phyloP scores from a whole-genome alignment of 2,797 vertebrate species.

The Lophius americanus region DNA sequence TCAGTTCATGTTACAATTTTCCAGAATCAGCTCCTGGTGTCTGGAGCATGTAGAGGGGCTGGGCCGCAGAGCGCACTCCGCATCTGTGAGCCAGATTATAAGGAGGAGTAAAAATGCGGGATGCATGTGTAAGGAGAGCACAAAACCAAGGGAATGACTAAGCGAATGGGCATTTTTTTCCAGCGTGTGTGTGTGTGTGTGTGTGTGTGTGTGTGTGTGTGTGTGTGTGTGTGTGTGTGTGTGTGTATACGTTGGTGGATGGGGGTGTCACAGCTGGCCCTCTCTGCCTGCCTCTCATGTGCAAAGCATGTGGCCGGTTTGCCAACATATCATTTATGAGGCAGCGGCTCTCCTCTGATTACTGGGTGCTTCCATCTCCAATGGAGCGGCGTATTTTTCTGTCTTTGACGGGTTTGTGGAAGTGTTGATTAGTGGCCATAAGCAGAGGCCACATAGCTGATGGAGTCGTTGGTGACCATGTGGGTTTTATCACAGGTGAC shows the following conservation, averaged over 20 bases:
- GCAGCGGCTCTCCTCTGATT: conserved; percentile 43
- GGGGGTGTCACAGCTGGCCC: conserved; percentile 28
- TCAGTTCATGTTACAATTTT: conserved; percentile 71
- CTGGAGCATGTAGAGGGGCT: conserved; percentile 27
- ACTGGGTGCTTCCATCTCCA: conserved; percentile 24
- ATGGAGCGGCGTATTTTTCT: conserved; percentile 6
- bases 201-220: conserved; percentile 3
- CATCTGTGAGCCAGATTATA: conserved; percentile 78
- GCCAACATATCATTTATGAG: conserved; percentile 58
- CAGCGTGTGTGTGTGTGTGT: conserved; percentile 1
- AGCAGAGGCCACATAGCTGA: not conserved
- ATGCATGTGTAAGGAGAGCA: conserved; percentile 46
- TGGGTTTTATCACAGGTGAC: not conserved
- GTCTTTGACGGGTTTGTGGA: conserved; percentile 27
- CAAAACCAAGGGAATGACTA: conserved; percentile 36
- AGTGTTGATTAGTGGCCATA: conserved; percentile 18
- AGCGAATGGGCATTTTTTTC: conserved; percentile 24
- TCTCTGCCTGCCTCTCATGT: conserved; percentile 47
- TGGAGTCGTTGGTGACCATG: not conserved
- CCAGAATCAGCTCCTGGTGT: conserved; percentile 65
- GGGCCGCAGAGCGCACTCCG: conserved; percentile 50
- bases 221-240: conserved; percentile 8
- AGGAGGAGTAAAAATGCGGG: conserved; percentile 23
- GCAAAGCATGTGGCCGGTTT: conserved; percentile 56
- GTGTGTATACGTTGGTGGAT: conserved; percentile 18